Base-by-base conservation (phyloP, 2,888 invertebrate species). In the Scelioninae gen. 2 region DNA sequence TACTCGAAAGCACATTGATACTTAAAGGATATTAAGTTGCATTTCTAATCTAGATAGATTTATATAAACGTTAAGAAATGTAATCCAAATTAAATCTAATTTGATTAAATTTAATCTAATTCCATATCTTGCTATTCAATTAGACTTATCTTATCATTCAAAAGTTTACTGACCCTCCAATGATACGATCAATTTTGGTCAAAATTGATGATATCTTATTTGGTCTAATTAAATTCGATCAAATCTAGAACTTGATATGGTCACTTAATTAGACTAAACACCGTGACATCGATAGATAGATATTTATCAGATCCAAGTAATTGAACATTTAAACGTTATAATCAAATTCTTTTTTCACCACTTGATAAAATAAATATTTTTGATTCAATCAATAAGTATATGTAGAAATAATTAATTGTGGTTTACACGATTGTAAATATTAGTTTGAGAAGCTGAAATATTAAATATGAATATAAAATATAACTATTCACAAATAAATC, bases 211-310 rank as follows among this genome's bases (percentile, higher is more conserved):
- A 28, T 33, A 58, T 58, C 45, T 60, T 13, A 41, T 13, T 25
- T 4, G 31, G 33, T n/a, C 19, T 61, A 50, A 61, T 50, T 61
- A 31, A 50, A 48, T 61, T 48, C 18, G 11, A 61, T 48, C 11
- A 1, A 28, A 61, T 61, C 28, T 50, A 9, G 6, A n/a, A n/a
- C n/a, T 18, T 43, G 13, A 46, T 43, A 31, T 46, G 16, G 13
- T 22, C 35, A 46, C 16, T 45, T 46, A 55, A 55, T 46, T 33
- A 53, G 19, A 31, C 19, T 39, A 19, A 35, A 35, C 22, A 19
- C 6, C 9, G 10, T 22, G 22, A 61, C 48, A 31, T 28, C 31
- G 2, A 35, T 4, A 31, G n/a, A n/a, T n/a, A n/a, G n/a, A n/a
- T 37, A 39, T 61, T 41, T 19, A 60, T 37, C 39, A 43, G 18